Evolutionary conservation across 2,888 invertebrate genomes (phyloP), one percentile per base, ranked within the genome.

Genomic region (Scaptodrosophila latifasciaeformis): DNA sequence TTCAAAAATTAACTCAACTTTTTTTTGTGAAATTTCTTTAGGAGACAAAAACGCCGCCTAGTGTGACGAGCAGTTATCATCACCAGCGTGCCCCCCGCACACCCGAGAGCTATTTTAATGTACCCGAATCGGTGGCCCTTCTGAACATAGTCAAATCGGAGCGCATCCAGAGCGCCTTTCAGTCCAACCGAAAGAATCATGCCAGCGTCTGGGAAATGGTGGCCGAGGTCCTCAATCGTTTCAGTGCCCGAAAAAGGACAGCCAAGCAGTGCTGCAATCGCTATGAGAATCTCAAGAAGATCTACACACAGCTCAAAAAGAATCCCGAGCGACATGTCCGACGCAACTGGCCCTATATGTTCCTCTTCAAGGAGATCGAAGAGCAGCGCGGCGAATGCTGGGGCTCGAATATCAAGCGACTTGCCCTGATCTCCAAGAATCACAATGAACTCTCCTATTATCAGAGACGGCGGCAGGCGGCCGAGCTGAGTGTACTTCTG

Each of bases 151-250:
- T 86, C 12, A 86, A 86, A 65, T 86, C 86, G 12, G 86, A 86
- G 62, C 74, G 85, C 2, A 86, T 86, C 35, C 86, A 86, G 67
- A 84, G 81, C 59, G 86, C 86, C 24, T 86, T 86, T 62, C 86
- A 86, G 43, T 86, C 86, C 44, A 86, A 86, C 54, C 82, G 86
- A 2, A 86, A 86, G 67, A 86, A 86, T 48, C 86, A 86, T 72
- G 86, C 86, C 13, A 86, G 86, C 49, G 86, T 86, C 0, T 86
- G 86, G 86, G 86, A 86, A 60, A 86, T 86, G 86, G 86, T 86
- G 2, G 86, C 86, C 29, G 85, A 84, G 55, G 85, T 86, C 3
- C 66, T 86, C 2, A 86, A 85, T 53, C 82, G 84, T 1, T 86
- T 83, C 52, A 86, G 86, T 50, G 71, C 85, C 1, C 76, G 86